Base-by-base conservation (phyloP, 2,888 invertebrate genomes). In the Dascillus cervinus region DNA sequence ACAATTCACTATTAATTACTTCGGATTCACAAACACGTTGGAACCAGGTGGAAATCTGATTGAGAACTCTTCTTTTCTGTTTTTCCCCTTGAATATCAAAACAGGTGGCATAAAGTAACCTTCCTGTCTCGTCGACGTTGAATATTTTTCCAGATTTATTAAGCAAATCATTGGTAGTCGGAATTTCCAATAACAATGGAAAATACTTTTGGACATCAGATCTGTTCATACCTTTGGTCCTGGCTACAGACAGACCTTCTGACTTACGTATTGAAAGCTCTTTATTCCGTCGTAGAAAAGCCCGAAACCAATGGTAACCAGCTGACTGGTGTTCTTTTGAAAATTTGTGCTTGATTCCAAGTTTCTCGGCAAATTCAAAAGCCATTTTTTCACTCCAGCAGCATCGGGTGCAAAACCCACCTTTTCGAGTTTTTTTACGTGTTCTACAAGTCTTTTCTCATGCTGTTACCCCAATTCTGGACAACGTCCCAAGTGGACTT, bases 101-200 rank as follows among this genome's bases (percentile, higher is more conserved):
- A 34, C 44, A 8, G 52, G 50, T 5, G 51, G 52, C 8, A 53
- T 22, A 37, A 50, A 49, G 12, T 14, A 24, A 20, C 55, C 55
- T 34, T 13, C 41, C 46, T 14, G 46, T 43, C 31, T 47, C 46
- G 23, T 49, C 46, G 29, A 44, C 42, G 25, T 50, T 50, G 20
- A 26, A 49, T n/a, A 47, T 47, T 21, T 32, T 29, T 4, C 27
- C 40, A 27, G 44, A 45, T 33, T 44, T 50, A 9, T 32, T 29
- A 2, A 44, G 28, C 11, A 49, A 20, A 39, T 37, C 24, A 28
- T 46, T 32, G 17, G 40, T 29, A 26, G 23, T 34, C 22, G 25
- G 22, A 22, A 11, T 28, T 20, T 3, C 25, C 29, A 34, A 34
- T 13, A 37, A 22, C 11, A 37, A 29, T 34, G 13, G 15, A 37